phyloP scores from a whole-genome alignment of 2,888 invertebrate species.

The Dolomedes plantarius region DNA sequence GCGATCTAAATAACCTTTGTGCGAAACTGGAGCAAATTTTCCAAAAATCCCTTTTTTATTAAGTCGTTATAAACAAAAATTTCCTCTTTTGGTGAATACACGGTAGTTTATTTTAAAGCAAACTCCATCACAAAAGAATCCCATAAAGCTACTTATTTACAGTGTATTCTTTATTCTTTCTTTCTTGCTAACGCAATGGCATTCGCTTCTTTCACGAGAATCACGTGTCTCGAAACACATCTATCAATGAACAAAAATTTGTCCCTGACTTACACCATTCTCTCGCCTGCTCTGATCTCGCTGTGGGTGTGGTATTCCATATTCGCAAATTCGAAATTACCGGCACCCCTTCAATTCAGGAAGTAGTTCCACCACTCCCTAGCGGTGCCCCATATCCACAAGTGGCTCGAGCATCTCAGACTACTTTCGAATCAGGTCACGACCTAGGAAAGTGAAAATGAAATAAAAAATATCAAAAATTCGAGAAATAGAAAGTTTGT shows the following conservation, averaged over 20 bases:
- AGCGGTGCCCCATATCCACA: constrained; percentile 62
- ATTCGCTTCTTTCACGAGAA: not conserved
- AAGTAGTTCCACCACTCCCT: constrained; percentile 71
- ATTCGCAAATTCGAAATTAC: constrained; percentile 43
- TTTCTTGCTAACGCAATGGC: not conserved
- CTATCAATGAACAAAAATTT: not conserved
- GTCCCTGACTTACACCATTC: not conserved
- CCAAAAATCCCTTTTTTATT: too few species aligned
- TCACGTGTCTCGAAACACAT: constrained; percentile 14
- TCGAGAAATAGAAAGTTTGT: constrained; percentile 57
- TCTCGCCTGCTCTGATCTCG: not conserved
- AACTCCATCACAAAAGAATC: not conserved
- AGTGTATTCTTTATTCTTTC: not conserved
- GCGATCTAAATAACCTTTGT: too few species aligned
- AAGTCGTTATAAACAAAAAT: too few species aligned
- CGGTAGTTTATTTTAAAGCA: not conserved
- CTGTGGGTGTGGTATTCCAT: constrained; percentile 56
- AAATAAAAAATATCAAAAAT: constrained; percentile 61
- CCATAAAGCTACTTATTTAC: not conserved
- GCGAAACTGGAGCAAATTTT: too few species aligned
- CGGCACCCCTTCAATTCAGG: constrained; percentile 69
- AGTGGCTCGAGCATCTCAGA: constrained; percentile 54
- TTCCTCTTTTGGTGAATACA: too few species aligned
- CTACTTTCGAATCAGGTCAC: constrained; percentile 57
- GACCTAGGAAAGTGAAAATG: constrained; percentile 69